Conservation (phyloP, 1,140 invertebrate genomes). For the Sycophaga agraensis region DNA sequence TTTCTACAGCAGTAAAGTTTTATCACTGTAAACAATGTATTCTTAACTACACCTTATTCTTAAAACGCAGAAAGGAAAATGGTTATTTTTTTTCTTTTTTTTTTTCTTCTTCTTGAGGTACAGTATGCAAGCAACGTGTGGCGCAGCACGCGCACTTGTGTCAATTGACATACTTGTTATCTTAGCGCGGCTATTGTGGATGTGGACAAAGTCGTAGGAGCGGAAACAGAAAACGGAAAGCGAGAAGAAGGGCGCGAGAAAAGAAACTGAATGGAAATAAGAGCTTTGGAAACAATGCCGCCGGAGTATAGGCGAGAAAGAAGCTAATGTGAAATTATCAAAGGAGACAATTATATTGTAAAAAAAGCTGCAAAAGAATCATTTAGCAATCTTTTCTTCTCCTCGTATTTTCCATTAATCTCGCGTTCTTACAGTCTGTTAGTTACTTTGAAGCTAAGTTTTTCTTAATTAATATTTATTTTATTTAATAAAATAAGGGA, state of each 20-base stretch:
- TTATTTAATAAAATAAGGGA: too few relatives aligned
- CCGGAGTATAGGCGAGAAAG: not conserved
- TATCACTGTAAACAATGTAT: too few relatives aligned
- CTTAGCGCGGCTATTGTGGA: slow-evolving; percentile 5
- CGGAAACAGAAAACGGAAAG: not conserved
- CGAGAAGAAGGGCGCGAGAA: not conserved
- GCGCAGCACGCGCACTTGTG: slow-evolving; percentile 32
- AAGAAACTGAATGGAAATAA: slow-evolving; percentile 6
- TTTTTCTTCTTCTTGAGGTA: too few relatives aligned
- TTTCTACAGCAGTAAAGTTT: too few relatives aligned
- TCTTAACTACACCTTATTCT: too few relatives aligned
- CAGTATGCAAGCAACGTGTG: too few relatives aligned
- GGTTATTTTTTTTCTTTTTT: too few relatives aligned
- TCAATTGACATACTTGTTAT: slow-evolving; percentile 26
- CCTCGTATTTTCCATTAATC: too few relatives aligned
- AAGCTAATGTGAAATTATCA: slow-evolving; percentile 6
- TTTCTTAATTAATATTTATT: too few relatives aligned
- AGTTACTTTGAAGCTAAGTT: too few relatives aligned
- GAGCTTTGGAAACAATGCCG: not conserved
- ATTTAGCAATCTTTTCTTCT: slow-evolving; percentile 7
- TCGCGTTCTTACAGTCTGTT: too few relatives aligned
- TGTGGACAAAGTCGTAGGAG: not conserved
- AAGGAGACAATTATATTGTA: slow-evolving; percentile 4
- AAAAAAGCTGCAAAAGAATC: slow-evolving; percentile 7
- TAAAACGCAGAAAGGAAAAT: too few relatives aligned